Percentiles rank a stretch among this genome's conserved stretches.
Conservation (phyloP, 2,888 invertebrate genomes). For the Scaptomyza tumidula region DNA sequence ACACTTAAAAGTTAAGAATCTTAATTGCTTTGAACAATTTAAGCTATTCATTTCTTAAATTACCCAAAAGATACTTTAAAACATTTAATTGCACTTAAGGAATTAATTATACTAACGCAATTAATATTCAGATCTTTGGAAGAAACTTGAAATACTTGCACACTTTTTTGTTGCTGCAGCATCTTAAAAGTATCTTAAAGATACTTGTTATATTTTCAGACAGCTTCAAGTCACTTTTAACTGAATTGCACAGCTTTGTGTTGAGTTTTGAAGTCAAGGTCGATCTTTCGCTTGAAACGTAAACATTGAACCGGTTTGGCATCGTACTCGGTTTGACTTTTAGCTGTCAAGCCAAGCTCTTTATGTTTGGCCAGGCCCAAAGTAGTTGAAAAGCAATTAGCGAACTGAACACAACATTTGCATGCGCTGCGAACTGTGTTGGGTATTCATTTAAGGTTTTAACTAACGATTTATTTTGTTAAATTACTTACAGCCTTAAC, state of each 20-base stretch:
- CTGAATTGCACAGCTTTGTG: slow-evolving; percentile 14
- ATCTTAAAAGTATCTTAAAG: neutral
- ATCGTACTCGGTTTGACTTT: slow-evolving; percentile 8
- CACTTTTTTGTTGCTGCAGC: neutral
- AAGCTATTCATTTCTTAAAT: neutral
- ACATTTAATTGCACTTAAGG: neutral
- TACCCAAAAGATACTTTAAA: neutral
- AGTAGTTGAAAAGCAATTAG: slow-evolving; percentile 57
- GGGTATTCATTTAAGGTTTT: too few relatives aligned
- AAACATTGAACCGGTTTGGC: slow-evolving; percentile 59
- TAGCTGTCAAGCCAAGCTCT: slow-evolving; percentile 19
- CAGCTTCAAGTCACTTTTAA: slow-evolving; percentile 1
- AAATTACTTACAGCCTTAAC: neutral
- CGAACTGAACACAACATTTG: slow-evolving; percentile 14
- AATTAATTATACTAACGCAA: neutral
- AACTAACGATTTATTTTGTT: neutral
- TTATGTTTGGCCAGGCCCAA: slow-evolving; percentile 12
- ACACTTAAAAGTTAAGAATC: neutral
- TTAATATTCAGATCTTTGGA: neutral
- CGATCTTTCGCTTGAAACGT: slow-evolving; percentile 53
- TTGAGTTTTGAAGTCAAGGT: slow-evolving; percentile 62
- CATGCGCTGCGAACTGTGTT: slow-evolving; percentile 7
- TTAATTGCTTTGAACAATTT: neutral
- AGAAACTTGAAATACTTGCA: neutral
- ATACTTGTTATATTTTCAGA: neutral